Conservation (phyloP, 2,113 vertebrate species). For the mouse (Mus musculus) region GRCm39 chr14:123792501-123793000, state of each 20-base stretch:
- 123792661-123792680: constrained; percentile 63
- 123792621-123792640: constrained; percentile 30
- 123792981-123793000: background rate
- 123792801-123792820: constrained; percentile 45
- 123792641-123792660: constrained; percentile 63
- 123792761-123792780: constrained; percentile 22
- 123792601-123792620: background rate
- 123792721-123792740: background rate
- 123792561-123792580: constrained; percentile 33
- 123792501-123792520: background rate
- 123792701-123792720: background rate
- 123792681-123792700: constrained; percentile 33
- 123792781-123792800: constrained; percentile 20
- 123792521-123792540: background rate
- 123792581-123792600: background rate
- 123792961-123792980: no score
- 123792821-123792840: background rate
- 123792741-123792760: constrained; percentile 40
- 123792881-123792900: background rate
- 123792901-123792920: background rate
- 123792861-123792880: constrained; percentile 10
- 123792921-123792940: background rate
- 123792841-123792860: background rate
- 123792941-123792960: background rate
- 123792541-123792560: background rate